Conservation (phyloP, 2,797 vertebrate species). For the Labeo calbasu region DNA sequence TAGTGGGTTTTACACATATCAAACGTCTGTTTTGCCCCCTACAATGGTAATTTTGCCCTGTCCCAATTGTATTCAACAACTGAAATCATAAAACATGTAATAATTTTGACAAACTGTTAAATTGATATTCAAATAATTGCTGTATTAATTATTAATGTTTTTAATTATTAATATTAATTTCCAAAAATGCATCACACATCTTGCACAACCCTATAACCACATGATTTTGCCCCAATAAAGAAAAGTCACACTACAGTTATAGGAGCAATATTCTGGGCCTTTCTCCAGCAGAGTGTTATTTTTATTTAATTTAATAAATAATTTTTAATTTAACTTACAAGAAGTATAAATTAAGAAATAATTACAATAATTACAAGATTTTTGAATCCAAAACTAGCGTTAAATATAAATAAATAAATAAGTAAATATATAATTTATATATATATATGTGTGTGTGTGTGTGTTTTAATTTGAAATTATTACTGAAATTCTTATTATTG, state of each 20-base stretch:
- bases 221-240: neutral
- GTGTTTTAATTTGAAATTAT: no score
- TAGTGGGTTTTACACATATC: neutral
- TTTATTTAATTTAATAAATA: neutral
- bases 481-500: no score
- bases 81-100: neutral
- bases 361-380: no score
- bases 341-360: neutral
- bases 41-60: neutral
- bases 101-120: neutral
- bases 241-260: neutral
- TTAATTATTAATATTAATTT: neutral
- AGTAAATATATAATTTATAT: no score
- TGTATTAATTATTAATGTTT: neutral
- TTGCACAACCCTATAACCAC: neutral
- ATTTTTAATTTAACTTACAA: no score
- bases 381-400: neutral
- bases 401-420: no score
- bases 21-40: neutral
- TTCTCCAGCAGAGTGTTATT: neutral
- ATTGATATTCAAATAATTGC: neutral
- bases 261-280: neutral
- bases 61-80: neutral
- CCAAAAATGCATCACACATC: neutral
- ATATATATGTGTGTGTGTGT: no score